Evolutionary conservation across 2,888 invertebrate species (phyloP).

Genomic region (Hypena proboscidalis): DNA sequence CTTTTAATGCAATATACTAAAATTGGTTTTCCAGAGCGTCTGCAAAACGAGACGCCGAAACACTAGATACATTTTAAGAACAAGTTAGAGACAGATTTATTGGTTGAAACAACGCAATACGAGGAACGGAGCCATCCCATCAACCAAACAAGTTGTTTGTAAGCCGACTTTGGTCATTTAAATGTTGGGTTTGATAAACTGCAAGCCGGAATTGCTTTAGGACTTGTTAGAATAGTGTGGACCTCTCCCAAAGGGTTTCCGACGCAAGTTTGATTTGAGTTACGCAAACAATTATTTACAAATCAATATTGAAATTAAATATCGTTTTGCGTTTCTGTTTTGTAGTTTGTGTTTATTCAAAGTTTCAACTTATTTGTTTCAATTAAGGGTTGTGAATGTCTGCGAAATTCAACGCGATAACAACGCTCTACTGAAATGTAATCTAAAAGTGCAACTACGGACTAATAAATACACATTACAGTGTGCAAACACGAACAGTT

Average conservation of each 20-base stretch:
- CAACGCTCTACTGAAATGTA: not conserved
- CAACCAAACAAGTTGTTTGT: slow-evolving; percentile 75
- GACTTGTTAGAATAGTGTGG: slow-evolving; percentile 50
- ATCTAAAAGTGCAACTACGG: not conserved
- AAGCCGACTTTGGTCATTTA: slow-evolving; percentile 78
- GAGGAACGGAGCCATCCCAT: slow-evolving; percentile 62
- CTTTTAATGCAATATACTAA: slow-evolving; percentile 76
- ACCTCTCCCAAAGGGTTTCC: slow-evolving; percentile 27
- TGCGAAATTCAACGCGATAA: not conserved
- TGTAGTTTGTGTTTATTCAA: slow-evolving; percentile 9
- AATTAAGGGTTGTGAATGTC: not conserved
- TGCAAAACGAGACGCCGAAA: slow-evolving; percentile 64
- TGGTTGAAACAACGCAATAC: slow-evolving; percentile 70
- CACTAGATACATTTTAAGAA: slow-evolving; percentile 77
- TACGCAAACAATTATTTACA: slow-evolving; percentile 4
- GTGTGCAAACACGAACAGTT: not conserved
- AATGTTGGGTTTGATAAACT: slow-evolving; percentile 79
- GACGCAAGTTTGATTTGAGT: slow-evolving; percentile 19
- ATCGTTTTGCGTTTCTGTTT: slow-evolving; percentile 1
- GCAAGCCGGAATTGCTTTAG: slow-evolving; percentile 64
- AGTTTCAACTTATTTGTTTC: not conserved
- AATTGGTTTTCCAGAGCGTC: slow-evolving; percentile 78
- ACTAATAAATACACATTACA: not conserved
- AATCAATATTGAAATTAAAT: slow-evolving; percentile 6
- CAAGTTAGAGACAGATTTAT: slow-evolving; percentile 82